Base-by-base conservation (phyloP, 2,797 vertebrate species). In the Hafferia zeledoni region DNA sequence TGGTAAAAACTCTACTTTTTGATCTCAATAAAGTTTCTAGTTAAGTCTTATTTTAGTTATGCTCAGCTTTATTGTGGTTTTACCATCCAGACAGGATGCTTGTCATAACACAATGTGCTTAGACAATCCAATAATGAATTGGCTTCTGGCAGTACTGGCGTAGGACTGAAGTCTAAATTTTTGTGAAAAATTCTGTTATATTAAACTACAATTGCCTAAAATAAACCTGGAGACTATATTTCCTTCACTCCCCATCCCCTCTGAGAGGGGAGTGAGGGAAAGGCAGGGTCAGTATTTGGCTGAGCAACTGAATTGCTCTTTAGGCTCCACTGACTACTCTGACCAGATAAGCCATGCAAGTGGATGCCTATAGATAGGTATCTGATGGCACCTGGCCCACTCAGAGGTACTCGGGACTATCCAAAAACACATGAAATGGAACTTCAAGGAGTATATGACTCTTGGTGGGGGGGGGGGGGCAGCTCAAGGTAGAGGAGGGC, bases 201-300 rank as follows among this genome's bases (percentile, higher is more conserved):
- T 13, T 53, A 31, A 81, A 28, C 17, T 65, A 12, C 4, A 6
- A 22, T 9, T 23, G 17, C 3, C 30, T 77, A 63, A 90, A 65
- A 44, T 8, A 70, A 69, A 77, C 5, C 17, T 28, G 27, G n/a
- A 43, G 13, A 30, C 23, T 74, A 9, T 27, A 8, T 23, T 70
- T 60, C 25, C 2, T 64, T 15, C 3, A 5, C 7, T 2, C 9
- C 4, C 4, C 5, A 23, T 17, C 0, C 3, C 8, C n/a, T 72
- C 46, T 27, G 50, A 76, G 57, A 82, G 3, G 3, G 6, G 8
- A 68, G 13, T 25, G 50, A 53, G 3, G 5, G 18, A 71, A 84
- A 64, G 13, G 5, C 13, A 67, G 7, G 3, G 7, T 71, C n/a
- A 47, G 9, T 33, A 47, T 88, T 55, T 72, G 28, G 19, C 31